A percentile compares a stretch with the other conserved stretches of the same genome.
Evolutionary conservation across 2,888 invertebrate species (phyloP).

Genomic region (Candidula unifasciata): DNA sequence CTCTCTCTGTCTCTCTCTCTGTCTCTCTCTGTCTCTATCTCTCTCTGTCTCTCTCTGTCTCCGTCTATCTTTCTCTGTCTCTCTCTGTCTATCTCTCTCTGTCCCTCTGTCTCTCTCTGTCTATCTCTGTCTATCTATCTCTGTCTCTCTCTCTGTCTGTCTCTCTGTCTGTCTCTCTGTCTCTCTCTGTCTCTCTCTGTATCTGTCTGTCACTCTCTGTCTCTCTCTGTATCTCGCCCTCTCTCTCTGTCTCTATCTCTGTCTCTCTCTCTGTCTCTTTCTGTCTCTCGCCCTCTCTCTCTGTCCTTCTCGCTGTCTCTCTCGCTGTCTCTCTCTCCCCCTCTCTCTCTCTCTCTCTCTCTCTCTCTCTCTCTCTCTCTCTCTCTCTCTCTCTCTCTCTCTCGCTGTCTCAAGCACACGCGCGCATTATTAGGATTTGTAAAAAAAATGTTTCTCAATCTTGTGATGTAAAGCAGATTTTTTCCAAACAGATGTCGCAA

Average conservation of each 20-base stretch:
- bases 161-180: neutral
- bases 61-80: neutral
- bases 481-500: too few relatives aligned
- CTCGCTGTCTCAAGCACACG: too few relatives aligned
- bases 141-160: neutral
- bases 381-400: neutral
- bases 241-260: neutral
- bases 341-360: neutral
- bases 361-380: neutral
- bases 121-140: neutral
- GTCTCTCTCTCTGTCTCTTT: neutral
- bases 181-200: neutral
- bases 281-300: neutral
- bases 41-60: neutral
- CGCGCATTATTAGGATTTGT: too few relatives aligned
- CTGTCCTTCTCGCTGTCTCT: neutral
- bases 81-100: neutral
- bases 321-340: neutral
- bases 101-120: neutral
- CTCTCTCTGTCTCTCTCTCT: neutral
- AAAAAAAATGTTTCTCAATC: too few relatives aligned
- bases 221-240: neutral
- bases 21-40: neutral
- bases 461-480: too few relatives aligned
- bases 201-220: neutral